phyloP scores from a whole-genome alignment of 37 sponge, comb jelly and placozoan species.

The Dysidea cf. avara region DNA sequence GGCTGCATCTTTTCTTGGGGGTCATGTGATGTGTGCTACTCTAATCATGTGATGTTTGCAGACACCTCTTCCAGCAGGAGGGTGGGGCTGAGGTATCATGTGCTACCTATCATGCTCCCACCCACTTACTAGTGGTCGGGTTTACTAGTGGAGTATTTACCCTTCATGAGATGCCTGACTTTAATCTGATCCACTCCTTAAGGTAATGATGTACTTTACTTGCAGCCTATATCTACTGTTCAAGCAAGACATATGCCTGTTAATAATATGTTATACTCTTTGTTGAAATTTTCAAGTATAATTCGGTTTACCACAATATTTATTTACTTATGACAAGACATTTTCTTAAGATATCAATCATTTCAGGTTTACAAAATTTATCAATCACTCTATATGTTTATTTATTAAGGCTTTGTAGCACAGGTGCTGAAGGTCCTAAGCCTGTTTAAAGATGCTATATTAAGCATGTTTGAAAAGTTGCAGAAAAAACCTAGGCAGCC shows the following conservation, averaged over 20 bases:
- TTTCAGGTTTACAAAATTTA: no score
- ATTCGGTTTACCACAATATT: not conserved
- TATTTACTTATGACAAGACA: not conserved
- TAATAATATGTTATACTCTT: no score
- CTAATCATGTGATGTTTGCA: constrained; percentile 1
- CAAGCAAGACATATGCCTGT: no score
- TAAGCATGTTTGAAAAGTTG: no score
- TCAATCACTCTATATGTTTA: no score
- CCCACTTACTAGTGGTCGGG: constrained; percentile 76
- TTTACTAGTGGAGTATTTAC: constrained; percentile 84
- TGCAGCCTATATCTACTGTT: no score
- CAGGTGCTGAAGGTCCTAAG: no score
- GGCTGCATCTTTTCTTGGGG: not conserved
- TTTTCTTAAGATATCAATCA: not conserved
- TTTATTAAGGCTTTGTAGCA: no score
- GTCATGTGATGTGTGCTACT: not conserved
- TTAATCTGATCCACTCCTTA: constrained; percentile 87
- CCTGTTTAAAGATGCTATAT: no score
- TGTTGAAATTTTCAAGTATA: not conserved
- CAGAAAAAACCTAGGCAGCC: no score
- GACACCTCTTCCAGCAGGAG: constrained; percentile 65
- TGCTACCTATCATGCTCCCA: constrained; percentile 60
- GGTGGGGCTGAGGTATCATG: constrained; percentile 55
- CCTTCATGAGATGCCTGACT: constrained; percentile 92
- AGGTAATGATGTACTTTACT: constrained; percentile 72